phyloP scores from a whole-genome alignment of 2,888 invertebrate species.

The Azorinus chamasolen region DNA sequence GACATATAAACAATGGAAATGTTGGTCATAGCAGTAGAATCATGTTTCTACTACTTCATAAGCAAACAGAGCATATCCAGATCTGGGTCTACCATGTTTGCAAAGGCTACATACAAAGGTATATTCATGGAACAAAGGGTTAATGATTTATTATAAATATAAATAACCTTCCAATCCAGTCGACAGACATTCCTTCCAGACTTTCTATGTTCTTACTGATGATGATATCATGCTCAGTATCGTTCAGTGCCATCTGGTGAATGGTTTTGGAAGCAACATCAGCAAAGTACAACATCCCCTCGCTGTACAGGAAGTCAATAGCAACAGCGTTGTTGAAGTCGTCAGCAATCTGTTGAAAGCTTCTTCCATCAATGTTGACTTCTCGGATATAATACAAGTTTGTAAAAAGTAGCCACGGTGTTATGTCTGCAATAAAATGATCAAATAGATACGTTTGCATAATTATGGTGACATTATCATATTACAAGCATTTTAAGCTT shows the following conservation, averaged over 20 bases:
- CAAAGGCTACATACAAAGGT: too few relatives aligned
- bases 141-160: too few relatives aligned
- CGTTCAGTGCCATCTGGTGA: conserved; percentile 85
- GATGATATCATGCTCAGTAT: conserved; percentile 79
- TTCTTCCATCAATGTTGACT: conserved; percentile 95
- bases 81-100: too few relatives aligned
- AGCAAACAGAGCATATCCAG: too few relatives aligned
- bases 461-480: too few relatives aligned
- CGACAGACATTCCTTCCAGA: conserved; percentile 82
- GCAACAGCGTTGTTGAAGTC: conserved; percentile 97
- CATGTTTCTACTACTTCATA: too few relatives aligned
- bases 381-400: conserved; percentile 99
- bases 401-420: conserved; percentile 87
- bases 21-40: too few relatives aligned
- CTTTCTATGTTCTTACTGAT: conserved; percentile 76
- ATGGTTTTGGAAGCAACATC: conserved; percentile 79
- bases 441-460: too few relatives aligned
- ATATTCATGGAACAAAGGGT: too few relatives aligned
- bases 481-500: too few relatives aligned
- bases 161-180: conserved; percentile 90
- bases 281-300: conserved; percentile 80
- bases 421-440: conserved; percentile 78
- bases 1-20: too few relatives aligned
- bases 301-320: conserved; percentile 80
- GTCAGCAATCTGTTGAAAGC: conserved; percentile 94